These are phyloP conservation scores for Clunio marinus DNA, from an alignment of 2,888 invertebrate species.

Conservation along the genomic window DNA sequence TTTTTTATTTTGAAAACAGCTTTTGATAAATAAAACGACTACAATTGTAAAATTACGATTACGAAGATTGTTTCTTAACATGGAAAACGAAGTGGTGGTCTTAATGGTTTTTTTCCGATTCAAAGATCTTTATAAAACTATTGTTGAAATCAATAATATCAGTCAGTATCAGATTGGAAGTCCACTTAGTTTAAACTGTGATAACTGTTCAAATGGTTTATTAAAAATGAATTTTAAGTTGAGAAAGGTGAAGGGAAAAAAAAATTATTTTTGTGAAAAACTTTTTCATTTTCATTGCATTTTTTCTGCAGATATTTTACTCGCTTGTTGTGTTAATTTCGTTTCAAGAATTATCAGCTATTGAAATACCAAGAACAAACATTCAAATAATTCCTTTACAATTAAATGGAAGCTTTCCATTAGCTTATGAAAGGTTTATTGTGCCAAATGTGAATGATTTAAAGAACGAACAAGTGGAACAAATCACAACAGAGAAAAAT, in stretches of 20 bases:
- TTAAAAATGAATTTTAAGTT: slow-evolving; percentile 8
- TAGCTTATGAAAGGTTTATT: slow-evolving; percentile 19
- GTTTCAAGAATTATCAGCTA: background rate
- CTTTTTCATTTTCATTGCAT: no score
- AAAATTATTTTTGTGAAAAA: no score
- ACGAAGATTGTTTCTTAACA: background rate
- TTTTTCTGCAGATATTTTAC: background rate
- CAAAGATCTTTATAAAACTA: slow-evolving; percentile 34
- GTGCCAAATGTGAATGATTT: slow-evolving; percentile 11
- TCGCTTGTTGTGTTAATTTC: background rate
- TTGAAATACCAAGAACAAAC: no score
- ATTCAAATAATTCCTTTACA: background rate
- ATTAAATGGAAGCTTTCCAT: background rate
- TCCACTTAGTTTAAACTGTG: slow-evolving; percentile 5
- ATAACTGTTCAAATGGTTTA: background rate
- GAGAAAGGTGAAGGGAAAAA: background rate
- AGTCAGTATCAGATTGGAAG: slow-evolving; percentile 22
- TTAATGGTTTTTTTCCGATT: slow-evolving; percentile 6
- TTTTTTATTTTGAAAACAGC: no score
- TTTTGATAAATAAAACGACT: no score
- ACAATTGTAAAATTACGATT: no score
- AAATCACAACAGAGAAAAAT: background rate
- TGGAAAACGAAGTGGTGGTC: background rate
- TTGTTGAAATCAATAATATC: slow-evolving; percentile 11
- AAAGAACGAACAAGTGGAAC: background rate